Conservation (phyloP, 2,797 vertebrate genomes). For the Fistularia tabacaria region DNA sequence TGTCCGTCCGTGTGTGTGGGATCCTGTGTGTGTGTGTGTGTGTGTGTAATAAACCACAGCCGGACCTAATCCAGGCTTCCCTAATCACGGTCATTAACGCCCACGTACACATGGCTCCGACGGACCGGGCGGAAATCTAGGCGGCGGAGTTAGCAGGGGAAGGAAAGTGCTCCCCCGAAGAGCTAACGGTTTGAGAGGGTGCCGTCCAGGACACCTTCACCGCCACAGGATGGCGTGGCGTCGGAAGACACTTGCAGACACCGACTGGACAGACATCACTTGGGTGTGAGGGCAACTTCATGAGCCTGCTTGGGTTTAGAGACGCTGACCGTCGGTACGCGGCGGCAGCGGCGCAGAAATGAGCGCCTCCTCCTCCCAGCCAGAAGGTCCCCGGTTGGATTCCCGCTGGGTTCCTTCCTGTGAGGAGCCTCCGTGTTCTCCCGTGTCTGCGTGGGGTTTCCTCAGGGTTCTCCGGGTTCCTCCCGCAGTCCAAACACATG, state of each 20-base stretch:
- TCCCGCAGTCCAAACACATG: no score
- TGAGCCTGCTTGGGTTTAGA: constrained; percentile 29
- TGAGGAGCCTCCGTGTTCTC: no score
- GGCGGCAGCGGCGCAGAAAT: not conserved
- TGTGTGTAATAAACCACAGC: constrained; percentile 55
- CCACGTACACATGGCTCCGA: constrained; percentile 47
- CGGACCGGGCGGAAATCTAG: constrained; percentile 23
- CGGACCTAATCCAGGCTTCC: constrained; percentile 57
- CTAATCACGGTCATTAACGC: constrained; percentile 71
- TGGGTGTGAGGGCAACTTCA: constrained; percentile 26
- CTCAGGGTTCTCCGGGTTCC: no score
- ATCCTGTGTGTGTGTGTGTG: constrained; percentile 15
- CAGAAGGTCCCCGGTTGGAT: not conserved
- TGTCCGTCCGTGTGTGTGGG: constrained; percentile 26
- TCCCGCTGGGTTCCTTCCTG: no score
- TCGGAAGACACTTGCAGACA: constrained; percentile 29
- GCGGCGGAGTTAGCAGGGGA: constrained; percentile 20
- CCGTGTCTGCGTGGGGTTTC: no score
- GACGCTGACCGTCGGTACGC: constrained; percentile 13
- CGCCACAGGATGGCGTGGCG: not conserved
- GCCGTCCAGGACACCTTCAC: no score
- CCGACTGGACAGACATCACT: no score
- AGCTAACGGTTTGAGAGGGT: constrained; percentile 65
- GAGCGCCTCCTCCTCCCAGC: not conserved
- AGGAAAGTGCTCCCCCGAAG: constrained; percentile 49